Conservation (phyloP, 2,888 invertebrate genomes). For the Erebia palarica region DNA sequence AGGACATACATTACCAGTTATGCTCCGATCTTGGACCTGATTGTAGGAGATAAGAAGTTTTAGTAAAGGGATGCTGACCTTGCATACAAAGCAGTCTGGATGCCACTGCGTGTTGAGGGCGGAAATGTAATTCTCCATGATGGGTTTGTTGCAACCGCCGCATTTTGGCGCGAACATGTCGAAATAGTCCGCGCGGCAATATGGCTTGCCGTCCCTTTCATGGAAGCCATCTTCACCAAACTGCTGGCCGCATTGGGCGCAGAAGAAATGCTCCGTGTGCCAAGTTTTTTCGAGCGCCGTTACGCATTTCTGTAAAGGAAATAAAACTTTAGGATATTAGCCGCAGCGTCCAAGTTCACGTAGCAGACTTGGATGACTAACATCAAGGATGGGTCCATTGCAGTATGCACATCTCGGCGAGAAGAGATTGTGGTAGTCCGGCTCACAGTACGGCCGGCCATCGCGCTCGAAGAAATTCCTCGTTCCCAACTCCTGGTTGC, state of each 20-base stretch:
- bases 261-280: constrained; percentile 99
- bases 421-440: constrained; percentile 99
- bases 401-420: constrained; percentile 99
- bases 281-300: constrained; percentile 98
- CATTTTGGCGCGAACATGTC: constrained; percentile 99
- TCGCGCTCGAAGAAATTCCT: constrained; percentile 99
- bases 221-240: constrained; percentile 99
- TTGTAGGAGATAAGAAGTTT: constrained; percentile 16
- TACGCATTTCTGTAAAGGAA: constrained; percentile 94
- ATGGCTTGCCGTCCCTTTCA: constrained; percentile 97
- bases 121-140: constrained; percentile 99
- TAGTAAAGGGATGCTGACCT: constrained; percentile 86
- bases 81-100: constrained; percentile 98
- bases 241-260: constrained; percentile 97
- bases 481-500: constrained; percentile 97
- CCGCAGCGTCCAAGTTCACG: background rate
- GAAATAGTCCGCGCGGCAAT: constrained; percentile 97
- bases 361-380: constrained; percentile 77
- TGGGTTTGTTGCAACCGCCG: constrained; percentile 96
- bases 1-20: constrained; percentile 44
- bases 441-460: constrained; percentile 98
- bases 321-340: constrained; percentile 19
- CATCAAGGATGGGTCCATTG: constrained; percentile 99
- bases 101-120: constrained; percentile 99
- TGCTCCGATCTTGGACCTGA: constrained; percentile 3